Evolutionary conservation across 1,140 invertebrate species (phyloP).

Genomic region (Leptopilina clavipes): DNA sequence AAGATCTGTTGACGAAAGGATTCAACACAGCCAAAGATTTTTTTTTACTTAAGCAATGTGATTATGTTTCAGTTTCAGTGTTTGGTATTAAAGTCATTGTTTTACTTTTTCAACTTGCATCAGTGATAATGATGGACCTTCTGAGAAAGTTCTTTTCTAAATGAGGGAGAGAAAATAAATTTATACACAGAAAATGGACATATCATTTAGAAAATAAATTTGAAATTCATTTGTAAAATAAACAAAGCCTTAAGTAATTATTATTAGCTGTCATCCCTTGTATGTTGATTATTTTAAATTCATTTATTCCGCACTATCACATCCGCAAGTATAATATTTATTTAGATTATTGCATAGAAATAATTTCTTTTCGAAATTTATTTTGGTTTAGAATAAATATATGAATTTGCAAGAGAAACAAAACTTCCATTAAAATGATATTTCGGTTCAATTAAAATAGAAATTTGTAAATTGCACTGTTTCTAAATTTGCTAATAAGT

Average conservation of each 20-base stretch:
- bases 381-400: not conserved
- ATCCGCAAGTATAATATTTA: slow-evolving; percentile 7
- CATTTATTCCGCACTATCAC: slow-evolving; percentile 3
- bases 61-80: slow-evolving; percentile 32
- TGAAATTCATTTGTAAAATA: not conserved
- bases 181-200: too few species aligned
- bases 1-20: slow-evolving; percentile 16
- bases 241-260: not conserved
- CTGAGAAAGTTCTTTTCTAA: not conserved
- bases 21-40: slow-evolving; percentile 27
- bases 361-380: not conserved
- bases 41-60: slow-evolving; percentile 7
- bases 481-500: not conserved
- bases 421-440: not conserved
- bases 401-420: not conserved
- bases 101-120: not conserved
- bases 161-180: slow-evolving; percentile 15
- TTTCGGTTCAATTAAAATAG: not conserved
- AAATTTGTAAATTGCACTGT: slow-evolving; percentile 3
- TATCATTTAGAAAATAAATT: too few species aligned
- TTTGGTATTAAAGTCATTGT: not conserved
- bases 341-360: not conserved
- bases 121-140: slow-evolving; percentile 3
- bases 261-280: slow-evolving; percentile 27
- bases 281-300: slow-evolving; percentile 22